Evolutionary conservation across 2,888 invertebrate genomes (phyloP).

Genomic region (Sesamia inferens): DNA sequence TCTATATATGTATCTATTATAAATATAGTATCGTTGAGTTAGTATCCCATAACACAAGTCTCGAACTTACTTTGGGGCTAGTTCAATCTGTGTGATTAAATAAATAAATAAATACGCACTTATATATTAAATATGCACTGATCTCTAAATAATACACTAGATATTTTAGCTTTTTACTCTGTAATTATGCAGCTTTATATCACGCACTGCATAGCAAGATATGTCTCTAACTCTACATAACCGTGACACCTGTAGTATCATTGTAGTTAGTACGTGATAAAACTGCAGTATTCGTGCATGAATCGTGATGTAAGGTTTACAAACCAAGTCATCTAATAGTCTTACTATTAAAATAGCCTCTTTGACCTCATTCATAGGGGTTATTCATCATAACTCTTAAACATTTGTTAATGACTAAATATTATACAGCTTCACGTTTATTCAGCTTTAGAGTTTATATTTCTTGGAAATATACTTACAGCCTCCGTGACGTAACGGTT

Average conservation of each 20-base stretch:
- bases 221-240: conserved; percentile 3
- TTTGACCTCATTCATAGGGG: conserved; percentile 3
- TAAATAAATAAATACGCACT: no score
- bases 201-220: background rate
- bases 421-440: background rate
- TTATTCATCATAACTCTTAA: conserved; percentile 3
- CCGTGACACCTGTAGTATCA: conserved; percentile 27
- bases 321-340: conserved; percentile 26
- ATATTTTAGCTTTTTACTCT: background rate
- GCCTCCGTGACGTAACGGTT: no score
- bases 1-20: no score
- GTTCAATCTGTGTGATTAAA: no score
- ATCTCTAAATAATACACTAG: conserved; percentile 4
- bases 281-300: background rate
- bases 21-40: no score
- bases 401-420: background rate
- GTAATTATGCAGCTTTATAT: background rate
- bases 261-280: conserved; percentile 17
- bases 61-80: no score
- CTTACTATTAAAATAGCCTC: conserved; percentile 19
- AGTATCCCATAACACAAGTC: no score
- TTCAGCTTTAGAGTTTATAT: background rate
- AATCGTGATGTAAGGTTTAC: conserved; percentile 2
- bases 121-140: no score
- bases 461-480: background rate